phyloP scores from a whole-genome alignment of 1,140 invertebrate genomes.

The Uloborus diversus region DNA sequence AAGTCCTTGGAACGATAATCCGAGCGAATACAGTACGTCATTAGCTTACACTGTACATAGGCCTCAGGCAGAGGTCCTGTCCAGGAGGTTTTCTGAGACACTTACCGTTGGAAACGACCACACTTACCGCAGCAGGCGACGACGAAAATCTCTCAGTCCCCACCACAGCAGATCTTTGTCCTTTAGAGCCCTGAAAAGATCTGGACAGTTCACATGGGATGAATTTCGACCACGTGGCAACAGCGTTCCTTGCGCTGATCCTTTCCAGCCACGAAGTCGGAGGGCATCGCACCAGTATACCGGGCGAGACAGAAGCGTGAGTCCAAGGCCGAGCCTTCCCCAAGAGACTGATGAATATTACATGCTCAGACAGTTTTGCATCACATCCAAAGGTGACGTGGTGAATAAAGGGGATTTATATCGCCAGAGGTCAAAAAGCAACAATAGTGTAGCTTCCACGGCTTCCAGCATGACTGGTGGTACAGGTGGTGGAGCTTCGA shows the following conservation, averaged over 20 bases:
- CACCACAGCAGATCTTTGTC: constrained; percentile 87
- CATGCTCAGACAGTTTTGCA: constrained; percentile 85
- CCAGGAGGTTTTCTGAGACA: constrained; percentile 44
- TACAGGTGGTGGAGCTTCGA: constrained; percentile 11
- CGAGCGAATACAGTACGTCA: constrained; percentile 15
- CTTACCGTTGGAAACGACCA: constrained; percentile 20
- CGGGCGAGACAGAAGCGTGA: constrained; percentile 24
- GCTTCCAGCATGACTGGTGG: constrained; percentile 29
- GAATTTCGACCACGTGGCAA: constrained; percentile 81
- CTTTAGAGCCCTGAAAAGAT: constrained; percentile 82
- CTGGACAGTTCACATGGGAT: constrained; percentile 75
- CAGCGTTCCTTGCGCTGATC: constrained; percentile 65
- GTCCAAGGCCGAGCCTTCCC: constrained; percentile 25
- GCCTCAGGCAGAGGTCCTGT: constrained; percentile 27
- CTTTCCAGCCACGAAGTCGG: not conserved
- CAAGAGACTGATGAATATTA: constrained; percentile 63
- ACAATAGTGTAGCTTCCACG: constrained; percentile 68
- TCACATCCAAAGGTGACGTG: constrained; percentile 83
- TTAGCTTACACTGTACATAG: constrained; percentile 31
- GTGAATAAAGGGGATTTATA: constrained; percentile 77
- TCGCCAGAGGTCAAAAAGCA: constrained; percentile 68
- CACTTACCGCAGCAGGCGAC: constrained; percentile 1
- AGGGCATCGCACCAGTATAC: constrained; percentile 17
- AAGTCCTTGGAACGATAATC: constrained; percentile 49
- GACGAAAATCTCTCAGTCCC: constrained; percentile 72